Percentiles rank a stretch among this genome's conserved stretches.
These are phyloP conservation scores for Oscheius myriophilus DNA, from an alignment of 2,888 invertebrate species.

Conservation along the genomic window DNA sequence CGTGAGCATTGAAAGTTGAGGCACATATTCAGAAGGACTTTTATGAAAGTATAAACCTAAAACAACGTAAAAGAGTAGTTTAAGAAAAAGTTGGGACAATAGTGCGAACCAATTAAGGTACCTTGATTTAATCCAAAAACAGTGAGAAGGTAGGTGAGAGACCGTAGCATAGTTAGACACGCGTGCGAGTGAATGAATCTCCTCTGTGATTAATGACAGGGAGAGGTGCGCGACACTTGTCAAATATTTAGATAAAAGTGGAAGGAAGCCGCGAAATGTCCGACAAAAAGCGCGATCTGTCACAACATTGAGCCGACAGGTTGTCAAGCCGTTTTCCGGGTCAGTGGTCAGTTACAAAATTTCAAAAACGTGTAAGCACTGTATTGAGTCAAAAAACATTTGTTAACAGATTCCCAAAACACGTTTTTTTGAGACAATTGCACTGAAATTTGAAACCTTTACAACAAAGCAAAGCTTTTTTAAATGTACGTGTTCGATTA, in stretches of 20 bases:
- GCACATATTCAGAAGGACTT: constrained; percentile 2
- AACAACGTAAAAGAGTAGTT: neutral
- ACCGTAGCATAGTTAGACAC: neutral
- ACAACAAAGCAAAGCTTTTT: too few species aligned
- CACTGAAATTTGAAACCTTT: too few species aligned
- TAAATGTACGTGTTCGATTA: too few species aligned
- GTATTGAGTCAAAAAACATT: neutral
- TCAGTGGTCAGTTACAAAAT: constrained; percentile 6
- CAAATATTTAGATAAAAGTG: constrained; percentile 28
- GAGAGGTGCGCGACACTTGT: constrained; percentile 29
- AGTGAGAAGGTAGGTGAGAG: neutral
- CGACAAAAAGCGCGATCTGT: constrained; percentile 19
- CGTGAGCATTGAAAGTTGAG: constrained; percentile 2
- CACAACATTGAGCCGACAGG: neutral
- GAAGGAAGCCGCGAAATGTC: constrained; percentile 22
- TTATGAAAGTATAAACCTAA: constrained; percentile 14
- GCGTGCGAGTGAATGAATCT: constrained; percentile 11
- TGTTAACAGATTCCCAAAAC: too few species aligned
- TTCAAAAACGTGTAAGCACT: neutral
- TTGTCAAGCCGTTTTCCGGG: neutral
- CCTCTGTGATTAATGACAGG: constrained; percentile 16
- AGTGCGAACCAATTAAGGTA: too few species aligned
- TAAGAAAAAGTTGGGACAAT: too few species aligned
- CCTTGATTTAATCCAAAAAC: neutral
- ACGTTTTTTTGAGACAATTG: too few species aligned